These are phyloP conservation scores for Nipponacmea schrenckii DNA, from an alignment of 2,888 invertebrate species.

Conservation along the genomic window DNA sequence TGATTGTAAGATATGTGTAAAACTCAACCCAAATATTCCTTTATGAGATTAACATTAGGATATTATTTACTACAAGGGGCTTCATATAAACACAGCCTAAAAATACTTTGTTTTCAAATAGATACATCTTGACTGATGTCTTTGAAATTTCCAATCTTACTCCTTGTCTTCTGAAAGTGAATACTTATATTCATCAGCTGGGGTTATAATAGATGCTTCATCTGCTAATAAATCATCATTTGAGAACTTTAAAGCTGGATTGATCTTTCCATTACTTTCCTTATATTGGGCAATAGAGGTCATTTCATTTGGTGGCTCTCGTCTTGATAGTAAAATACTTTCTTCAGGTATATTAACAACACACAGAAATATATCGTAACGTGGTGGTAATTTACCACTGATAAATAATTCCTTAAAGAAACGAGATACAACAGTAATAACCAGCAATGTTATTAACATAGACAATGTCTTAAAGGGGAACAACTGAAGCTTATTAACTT, in stretches of 20 bases:
- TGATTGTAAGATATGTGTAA: no score
- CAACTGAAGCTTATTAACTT: slow-evolving; percentile 73
- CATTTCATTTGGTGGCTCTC: slow-evolving; percentile 55
- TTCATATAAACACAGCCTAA: no score
- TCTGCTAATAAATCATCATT: slow-evolving; percentile 50
- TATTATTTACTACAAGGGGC: no score
- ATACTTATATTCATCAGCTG: slow-evolving; percentile 1
- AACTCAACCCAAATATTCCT: no score
- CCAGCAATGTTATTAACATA: slow-evolving; percentile 77
- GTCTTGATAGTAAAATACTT: slow-evolving; percentile 56
- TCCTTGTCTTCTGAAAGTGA: not conserved
- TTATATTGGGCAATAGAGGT: slow-evolving; percentile 54
- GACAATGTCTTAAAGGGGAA: slow-evolving; percentile 97
- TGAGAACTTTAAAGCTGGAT: slow-evolving; percentile 65
- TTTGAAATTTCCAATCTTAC: not conserved
- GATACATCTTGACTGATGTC: no score
- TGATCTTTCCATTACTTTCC: slow-evolving; percentile 60
- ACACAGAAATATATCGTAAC: slow-evolving; percentile 79
- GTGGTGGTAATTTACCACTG: slow-evolving; percentile 84
- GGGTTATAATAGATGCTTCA: slow-evolving; percentile 11
- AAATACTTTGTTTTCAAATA: no score
- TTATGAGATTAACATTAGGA: no score
- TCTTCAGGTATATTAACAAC: slow-evolving; percentile 98
- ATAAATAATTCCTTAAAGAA: slow-evolving; percentile 82
- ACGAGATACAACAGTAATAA: slow-evolving; percentile 60